A percentile compares a stretch with the other conserved stretches of the same genome.
These are phyloP conservation scores for Drosophila prolongata DNA, from an alignment of 2,888 invertebrate species.

Conservation along the genomic window DNA sequence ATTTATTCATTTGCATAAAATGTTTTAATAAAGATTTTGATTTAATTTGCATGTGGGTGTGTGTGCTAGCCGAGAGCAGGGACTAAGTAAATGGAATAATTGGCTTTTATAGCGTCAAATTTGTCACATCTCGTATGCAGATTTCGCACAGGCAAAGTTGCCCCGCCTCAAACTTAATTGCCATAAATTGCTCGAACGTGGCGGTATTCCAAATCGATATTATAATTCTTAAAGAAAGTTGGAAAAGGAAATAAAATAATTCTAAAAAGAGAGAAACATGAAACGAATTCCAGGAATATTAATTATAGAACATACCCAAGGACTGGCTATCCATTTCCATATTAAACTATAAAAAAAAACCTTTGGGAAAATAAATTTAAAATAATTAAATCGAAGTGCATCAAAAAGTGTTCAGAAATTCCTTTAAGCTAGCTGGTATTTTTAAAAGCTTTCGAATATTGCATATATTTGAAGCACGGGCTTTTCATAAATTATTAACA, in stretches of 20 bases:
- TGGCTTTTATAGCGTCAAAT: conserved; percentile 34
- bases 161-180: conserved; percentile 7
- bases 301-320: no score
- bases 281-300: no score
- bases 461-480: neutral
- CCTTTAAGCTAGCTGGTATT: no score
- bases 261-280: no score
- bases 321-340: no score
- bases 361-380: no score
- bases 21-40: conserved; percentile 72
- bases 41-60: conserved; percentile 46
- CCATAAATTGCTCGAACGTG: conserved; percentile 1
- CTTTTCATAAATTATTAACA: neutral
- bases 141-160: conserved; percentile 9
- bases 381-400: no score
- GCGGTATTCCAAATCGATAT: neutral
- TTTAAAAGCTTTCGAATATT: no score
- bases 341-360: no score
- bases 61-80: conserved; percentile 13
- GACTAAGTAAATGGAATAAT: conserved; percentile 43
- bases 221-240: neutral
- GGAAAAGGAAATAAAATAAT: no score
- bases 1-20: conserved; percentile 76
- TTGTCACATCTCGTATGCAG: conserved; percentile 25
- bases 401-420: no score